Conservation (phyloP, 64 coral and sea anemone genomes). For the Exaiptasia diaphana region DNA sequence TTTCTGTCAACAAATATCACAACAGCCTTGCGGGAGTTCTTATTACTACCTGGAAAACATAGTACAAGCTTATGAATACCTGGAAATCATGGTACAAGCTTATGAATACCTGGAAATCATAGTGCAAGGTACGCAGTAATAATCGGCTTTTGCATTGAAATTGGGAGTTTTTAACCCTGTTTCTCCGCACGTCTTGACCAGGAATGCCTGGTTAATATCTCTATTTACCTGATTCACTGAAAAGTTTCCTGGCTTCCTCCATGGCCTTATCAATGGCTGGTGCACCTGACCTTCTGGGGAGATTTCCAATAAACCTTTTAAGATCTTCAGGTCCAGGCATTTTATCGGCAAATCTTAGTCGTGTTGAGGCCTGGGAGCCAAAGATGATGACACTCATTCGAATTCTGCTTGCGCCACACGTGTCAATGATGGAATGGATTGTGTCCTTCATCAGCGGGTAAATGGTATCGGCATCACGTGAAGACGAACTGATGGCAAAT, state of each 20-base stretch:
- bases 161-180: too few relatives aligned
- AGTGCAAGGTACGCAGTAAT: too few relatives aligned
- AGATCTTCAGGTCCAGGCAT: neutral
- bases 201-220: too few relatives aligned
- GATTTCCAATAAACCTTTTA: slow-evolving; percentile 22
- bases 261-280: slow-evolving; percentile 49
- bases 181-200: too few relatives aligned
- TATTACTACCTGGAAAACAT: neutral
- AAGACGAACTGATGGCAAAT: slow-evolving; percentile 73
- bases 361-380: slow-evolving; percentile 46
- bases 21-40: slow-evolving; percentile 34
- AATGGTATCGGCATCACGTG: slow-evolving; percentile 23
- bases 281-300: slow-evolving; percentile 26
- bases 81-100: too few relatives aligned
- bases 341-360: slow-evolving; percentile 19
- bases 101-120: too few relatives aligned
- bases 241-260: slow-evolving; percentile 44
- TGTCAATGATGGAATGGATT: slow-evolving; percentile 37
- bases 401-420: slow-evolving; percentile 48
- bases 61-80: too few relatives aligned
- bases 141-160: too few relatives aligned
- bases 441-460: slow-evolving; percentile 64
- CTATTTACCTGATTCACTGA: too few relatives aligned
- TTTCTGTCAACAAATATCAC: slow-evolving; percentile 68
- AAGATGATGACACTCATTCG: slow-evolving; percentile 72